Evolutionary conservation across 2,113 vertebrate genomes (phyloP), one percentile per base, ranked within the genome.

Genomic region (Drymodes brunneopygia): DNA sequence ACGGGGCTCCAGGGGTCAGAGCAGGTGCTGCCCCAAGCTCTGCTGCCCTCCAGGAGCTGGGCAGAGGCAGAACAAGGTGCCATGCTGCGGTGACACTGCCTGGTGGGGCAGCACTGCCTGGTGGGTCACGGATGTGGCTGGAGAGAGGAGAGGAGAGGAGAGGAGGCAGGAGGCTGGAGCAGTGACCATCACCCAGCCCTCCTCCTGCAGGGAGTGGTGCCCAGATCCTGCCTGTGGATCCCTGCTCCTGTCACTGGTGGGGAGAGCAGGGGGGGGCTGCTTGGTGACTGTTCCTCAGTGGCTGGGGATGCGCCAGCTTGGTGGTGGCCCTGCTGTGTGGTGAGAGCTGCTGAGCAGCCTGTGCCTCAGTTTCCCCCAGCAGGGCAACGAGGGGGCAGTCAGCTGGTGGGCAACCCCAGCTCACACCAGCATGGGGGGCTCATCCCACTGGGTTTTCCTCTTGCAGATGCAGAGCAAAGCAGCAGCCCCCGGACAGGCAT

Each of bases 401-500:
- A 20, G 48, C 38, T 5, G 1, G 23, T 36, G 10, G 14, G 21
- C 16, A 9, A 2, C 28, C 35, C 17, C 0, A 0, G 48, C 27
- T 42, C 27, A 14, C 36, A 10, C 33, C 36, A 44, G 20, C 3
- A 0, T 0, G 1, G 28, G 36, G 1, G 27, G 18, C 58, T 87
- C 67, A 94, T 3, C 5, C 9, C 0, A 0, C 2, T 29, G 48
- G 2, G 25, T 78, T 83, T 91, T 29, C 56, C 80, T 85, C 72
- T 92, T 93, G 28, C 98, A 99, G 99, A 99, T 35, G 97, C 99
- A 8, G 99, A 99, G 94, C 99, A 99, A 96, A 98, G 98, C 92
- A 97, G 98, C 94, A 99, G 99, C 94, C 99, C 99, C 70, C 98
- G 98, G 58, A 98, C 98, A 4, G 99, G 98, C 81, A 98, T 99